These are phyloP conservation scores for Kryphioiulus occultus DNA, from an alignment of 2,888 invertebrate species.

Conservation along the genomic window DNA sequence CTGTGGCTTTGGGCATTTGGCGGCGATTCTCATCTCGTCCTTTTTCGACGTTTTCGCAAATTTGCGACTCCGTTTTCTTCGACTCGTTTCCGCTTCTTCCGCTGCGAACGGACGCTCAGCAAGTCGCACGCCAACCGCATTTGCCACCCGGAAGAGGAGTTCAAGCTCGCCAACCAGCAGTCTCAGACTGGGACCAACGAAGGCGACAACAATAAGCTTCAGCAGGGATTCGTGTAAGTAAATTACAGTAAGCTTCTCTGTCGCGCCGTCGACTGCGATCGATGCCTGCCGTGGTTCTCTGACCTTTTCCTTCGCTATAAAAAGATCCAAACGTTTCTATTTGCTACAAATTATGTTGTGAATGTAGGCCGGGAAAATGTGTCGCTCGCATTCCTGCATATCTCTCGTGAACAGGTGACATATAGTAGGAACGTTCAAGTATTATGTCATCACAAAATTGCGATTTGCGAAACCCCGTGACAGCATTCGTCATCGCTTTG, in stretches of 20 bases:
- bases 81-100: background rate
- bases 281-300: background rate
- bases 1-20: background rate
- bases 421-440: too few relatives aligned
- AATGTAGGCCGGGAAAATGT: too few relatives aligned
- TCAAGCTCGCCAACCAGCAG: background rate
- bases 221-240: conserved; percentile 20
- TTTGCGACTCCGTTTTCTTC: background rate
- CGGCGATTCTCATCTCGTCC: background rate
- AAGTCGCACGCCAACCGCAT: conserved; percentile 43
- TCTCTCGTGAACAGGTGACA: too few relatives aligned
- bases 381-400: too few relatives aligned
- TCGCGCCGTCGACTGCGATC: background rate
- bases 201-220: background rate
- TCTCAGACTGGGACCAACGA: too few relatives aligned
- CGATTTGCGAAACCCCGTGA: too few relatives aligned
- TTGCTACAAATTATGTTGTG: too few relatives aligned
- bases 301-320: background rate
- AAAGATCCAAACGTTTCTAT: background rate
- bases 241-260: background rate
- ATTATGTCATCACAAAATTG: too few relatives aligned
- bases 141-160: conserved; percentile 49
- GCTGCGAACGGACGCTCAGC: background rate
- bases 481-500: too few relatives aligned
- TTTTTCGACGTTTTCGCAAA: background rate